phyloP scores from a whole-genome alignment of 2,113 vertebrate species.

The Gymnocephalus cernua region DNA sequence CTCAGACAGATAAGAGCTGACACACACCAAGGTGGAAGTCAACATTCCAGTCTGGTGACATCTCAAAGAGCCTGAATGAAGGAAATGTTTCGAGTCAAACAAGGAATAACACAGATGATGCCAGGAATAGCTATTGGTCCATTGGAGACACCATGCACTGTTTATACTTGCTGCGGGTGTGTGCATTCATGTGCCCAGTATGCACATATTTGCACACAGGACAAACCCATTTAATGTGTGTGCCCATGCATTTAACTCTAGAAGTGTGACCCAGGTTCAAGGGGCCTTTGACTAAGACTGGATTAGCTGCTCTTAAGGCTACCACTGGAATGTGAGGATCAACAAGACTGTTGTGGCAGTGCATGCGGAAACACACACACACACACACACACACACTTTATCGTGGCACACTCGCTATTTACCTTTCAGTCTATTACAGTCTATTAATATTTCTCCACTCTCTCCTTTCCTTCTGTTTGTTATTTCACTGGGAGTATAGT shows the following conservation, averaged over 20 bases:
- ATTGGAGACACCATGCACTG: neutral
- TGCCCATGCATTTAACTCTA: slow-evolving; percentile 22
- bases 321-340: slow-evolving; percentile 71
- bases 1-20: neutral
- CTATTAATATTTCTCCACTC: slow-evolving; percentile 39
- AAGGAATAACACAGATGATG: slow-evolving; percentile 19
- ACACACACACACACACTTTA: slow-evolving; percentile 16
- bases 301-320: slow-evolving; percentile 72
- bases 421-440: slow-evolving; percentile 50
- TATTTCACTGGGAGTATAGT: slow-evolving; percentile 14
- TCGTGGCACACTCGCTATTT: slow-evolving; percentile 35
- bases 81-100: neutral
- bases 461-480: neutral
- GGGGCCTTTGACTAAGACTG: slow-evolving; percentile 59
- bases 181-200: slow-evolving; percentile 7
- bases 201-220: slow-evolving; percentile 24
- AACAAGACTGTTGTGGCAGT: slow-evolving; percentile 48
- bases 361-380: slow-evolving; percentile 3
- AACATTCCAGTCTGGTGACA: slow-evolving; percentile 34
- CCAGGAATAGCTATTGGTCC: slow-evolving; percentile 36
- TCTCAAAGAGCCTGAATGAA: neutral
- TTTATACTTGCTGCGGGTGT: neutral
- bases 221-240: slow-evolving; percentile 14
- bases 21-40: slow-evolving; percentile 25
- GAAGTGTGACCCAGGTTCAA: slow-evolving; percentile 53